Conservation (phyloP, 2,888 invertebrate genomes). For the Asteroscopus sphinx region DNA sequence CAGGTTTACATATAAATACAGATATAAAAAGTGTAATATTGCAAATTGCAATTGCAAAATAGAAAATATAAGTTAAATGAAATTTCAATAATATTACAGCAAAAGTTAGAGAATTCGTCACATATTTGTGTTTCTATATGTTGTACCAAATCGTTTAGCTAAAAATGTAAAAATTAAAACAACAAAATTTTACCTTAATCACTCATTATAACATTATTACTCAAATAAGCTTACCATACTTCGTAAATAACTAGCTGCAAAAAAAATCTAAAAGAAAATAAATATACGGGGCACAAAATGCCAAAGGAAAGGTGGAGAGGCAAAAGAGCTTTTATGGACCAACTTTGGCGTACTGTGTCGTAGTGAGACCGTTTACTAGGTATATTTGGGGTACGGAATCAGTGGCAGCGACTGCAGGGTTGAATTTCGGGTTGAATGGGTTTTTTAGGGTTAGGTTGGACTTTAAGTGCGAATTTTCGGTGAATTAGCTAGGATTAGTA, state of each 20-base stretch:
- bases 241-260: conserved; percentile 47
- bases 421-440: conserved; percentile 33
- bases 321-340: conserved; percentile 85
- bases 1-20: too few relatives aligned
- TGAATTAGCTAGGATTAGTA: conserved; percentile 1
- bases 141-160: too few relatives aligned
- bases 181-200: not conserved
- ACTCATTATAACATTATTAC: conserved; percentile 18
- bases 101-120: too few relatives aligned
- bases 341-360: conserved; percentile 83
- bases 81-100: too few relatives aligned
- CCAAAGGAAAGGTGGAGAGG: conserved; percentile 84
- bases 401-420: conserved; percentile 58
- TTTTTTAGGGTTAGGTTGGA: conserved; percentile 26
- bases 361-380: conserved; percentile 77
- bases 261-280: conserved; percentile 63
- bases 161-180: not conserved
- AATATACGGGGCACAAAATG: conserved; percentile 73
- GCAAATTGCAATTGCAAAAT: too few relatives aligned
- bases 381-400: conserved; percentile 64
- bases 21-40: too few relatives aligned
- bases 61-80: too few relatives aligned
- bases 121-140: too few relatives aligned
- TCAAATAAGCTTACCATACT: conserved; percentile 51
- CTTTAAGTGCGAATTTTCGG: conserved; percentile 14